These are phyloP conservation scores for Chironomus striatipennis DNA, from an alignment of 1,140 invertebrate genomes.

Conservation along the genomic window DNA sequence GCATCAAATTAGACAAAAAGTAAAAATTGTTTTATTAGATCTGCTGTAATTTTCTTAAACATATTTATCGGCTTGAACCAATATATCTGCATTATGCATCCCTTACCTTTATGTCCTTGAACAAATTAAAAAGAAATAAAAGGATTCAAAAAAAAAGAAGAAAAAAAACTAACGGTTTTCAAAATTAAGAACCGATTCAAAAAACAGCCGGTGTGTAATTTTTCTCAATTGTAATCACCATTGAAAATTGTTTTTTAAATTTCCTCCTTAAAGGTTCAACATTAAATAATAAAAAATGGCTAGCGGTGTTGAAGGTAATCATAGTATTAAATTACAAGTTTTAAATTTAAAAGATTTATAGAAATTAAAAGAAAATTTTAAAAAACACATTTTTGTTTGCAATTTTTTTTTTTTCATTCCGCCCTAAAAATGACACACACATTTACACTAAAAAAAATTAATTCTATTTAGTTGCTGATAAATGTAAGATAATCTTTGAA, in stretches of 20 bases:
- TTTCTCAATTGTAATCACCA: not conserved
- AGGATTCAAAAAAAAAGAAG: too few species aligned
- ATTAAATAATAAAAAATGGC: not conserved
- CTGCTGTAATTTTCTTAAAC: too few species aligned
- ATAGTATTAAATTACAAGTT: not conserved
- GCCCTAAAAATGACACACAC: not conserved
- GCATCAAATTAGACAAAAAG: too few species aligned
- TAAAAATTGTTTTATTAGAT: too few species aligned
- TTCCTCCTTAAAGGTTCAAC: not conserved
- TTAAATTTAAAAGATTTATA: not conserved
- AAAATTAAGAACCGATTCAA: not conserved
- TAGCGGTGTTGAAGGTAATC: slow-evolving; percentile 18
- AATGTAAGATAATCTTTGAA: slow-evolving; percentile 61
- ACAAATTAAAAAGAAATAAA: too few species aligned
- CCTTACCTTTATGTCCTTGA: too few species aligned
- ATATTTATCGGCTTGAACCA: too few species aligned
- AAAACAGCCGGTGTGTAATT: not conserved
- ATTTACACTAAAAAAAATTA: not conserved
- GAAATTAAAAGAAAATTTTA: not conserved
- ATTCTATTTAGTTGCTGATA: slow-evolving; percentile 51
- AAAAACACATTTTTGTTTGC: slow-evolving; percentile 11
- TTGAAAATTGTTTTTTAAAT: not conserved
- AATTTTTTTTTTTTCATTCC: not conserved
- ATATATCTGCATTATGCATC: too few species aligned
- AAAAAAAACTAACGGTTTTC: too few species aligned